Conservation (phyloP, 2,888 invertebrate genomes). For the Camptogramma bilineatum region DNA sequence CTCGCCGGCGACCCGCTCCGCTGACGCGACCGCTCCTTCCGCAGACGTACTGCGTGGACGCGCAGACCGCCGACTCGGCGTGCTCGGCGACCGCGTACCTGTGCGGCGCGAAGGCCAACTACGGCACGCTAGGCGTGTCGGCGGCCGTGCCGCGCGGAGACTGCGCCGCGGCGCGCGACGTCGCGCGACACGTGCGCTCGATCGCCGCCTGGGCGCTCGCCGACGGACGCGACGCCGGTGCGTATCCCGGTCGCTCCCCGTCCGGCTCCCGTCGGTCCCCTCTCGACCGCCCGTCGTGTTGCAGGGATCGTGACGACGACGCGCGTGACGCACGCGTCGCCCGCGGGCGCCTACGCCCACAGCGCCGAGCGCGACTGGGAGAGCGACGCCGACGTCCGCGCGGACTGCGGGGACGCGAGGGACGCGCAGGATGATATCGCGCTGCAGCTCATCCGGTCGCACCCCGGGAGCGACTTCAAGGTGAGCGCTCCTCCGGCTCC, state of each 20-base stretch:
- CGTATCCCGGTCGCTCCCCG: not conserved
- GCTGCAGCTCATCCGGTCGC: conserved; percentile 82
- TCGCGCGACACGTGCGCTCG: conserved; percentile 83
- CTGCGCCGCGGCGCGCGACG: conserved; percentile 83
- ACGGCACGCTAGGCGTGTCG: conserved; percentile 87
- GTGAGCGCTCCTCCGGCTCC: conserved; percentile 71
- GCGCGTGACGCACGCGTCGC: conserved; percentile 91
- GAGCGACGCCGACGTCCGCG: conserved; percentile 82
- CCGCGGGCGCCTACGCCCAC: conserved; percentile 88
- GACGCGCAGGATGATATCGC: conserved; percentile 88
- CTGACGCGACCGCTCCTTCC: not conserved
- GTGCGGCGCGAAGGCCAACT: conserved; percentile 88
- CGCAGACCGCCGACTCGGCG: conserved; percentile 89
- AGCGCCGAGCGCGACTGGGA: conserved; percentile 89
- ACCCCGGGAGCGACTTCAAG: conserved; percentile 70
- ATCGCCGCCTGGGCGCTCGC: conserved; percentile 87
- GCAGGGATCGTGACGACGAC: conserved; percentile 88
- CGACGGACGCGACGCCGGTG: conserved; percentile 63
- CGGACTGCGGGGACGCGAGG: conserved; percentile 63
- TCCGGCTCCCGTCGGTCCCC: not conserved
- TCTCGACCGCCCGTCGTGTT: not conserved
- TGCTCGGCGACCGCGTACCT: conserved; percentile 89
- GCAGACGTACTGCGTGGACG: conserved; percentile 85
- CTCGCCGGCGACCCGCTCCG: not conserved
- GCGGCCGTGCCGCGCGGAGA: conserved; percentile 85